Percentiles rank a stretch among this genome's conserved stretches.
phyloP scores from a whole-genome alignment of 2,797 vertebrate species.

The Tokudaia muenninki region DNA sequence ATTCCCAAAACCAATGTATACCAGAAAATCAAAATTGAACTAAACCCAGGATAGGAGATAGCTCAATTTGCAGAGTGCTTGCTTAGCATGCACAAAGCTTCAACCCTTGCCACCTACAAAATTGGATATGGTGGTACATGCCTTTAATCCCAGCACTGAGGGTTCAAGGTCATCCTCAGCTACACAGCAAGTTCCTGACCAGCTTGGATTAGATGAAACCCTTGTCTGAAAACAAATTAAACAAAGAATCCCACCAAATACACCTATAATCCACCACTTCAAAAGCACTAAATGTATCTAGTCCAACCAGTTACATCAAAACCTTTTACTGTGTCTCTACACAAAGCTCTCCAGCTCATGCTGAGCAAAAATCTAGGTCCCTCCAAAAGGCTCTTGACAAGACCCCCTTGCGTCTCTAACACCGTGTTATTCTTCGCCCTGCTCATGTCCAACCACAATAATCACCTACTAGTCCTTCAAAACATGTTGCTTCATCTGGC shows the following conservation, averaged over 20 bases:
- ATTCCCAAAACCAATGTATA: constrained; percentile 23
- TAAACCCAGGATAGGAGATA: not conserved
- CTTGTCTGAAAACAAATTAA: not conserved
- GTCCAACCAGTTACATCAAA: constrained; percentile 20
- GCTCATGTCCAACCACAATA: not conserved
- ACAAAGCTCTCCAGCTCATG: not conserved
- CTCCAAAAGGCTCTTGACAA: not conserved
- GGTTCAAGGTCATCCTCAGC: not conserved
- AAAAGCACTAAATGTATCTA: not conserved
- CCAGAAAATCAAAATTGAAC: not conserved
- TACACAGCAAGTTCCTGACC: not conserved
- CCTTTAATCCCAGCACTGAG: not conserved
- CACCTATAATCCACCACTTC: constrained; percentile 35
- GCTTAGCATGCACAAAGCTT: not conserved
- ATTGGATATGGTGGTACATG: not conserved
- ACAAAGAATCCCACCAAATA: not conserved
- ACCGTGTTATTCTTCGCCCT: not conserved
- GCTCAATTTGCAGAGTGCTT: not conserved
- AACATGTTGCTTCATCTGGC: not conserved
- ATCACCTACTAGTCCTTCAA: not conserved
- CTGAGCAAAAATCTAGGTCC: not conserved
- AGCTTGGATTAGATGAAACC: not conserved
- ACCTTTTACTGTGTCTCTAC: not conserved
- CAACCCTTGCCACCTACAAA: not conserved
- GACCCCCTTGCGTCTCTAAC: not conserved